These are phyloP conservation scores for Myzus persicae DNA, from an alignment of 1,140 invertebrate species.

Conservation along the genomic window DNA sequence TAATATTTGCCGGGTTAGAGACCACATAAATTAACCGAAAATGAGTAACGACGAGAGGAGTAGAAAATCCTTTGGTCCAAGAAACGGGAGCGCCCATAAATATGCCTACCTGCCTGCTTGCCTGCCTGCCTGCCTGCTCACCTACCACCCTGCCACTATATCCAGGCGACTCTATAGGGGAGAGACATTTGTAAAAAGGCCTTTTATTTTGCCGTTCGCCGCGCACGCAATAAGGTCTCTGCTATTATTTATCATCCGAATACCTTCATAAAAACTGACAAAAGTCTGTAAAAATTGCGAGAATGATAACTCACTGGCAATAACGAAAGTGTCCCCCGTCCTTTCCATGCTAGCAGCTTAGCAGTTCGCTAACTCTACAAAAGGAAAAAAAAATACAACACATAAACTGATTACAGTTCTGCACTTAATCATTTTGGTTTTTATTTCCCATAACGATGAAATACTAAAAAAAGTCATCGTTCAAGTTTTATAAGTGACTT, in stretches of 20 bases:
- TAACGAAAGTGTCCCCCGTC: constrained; percentile 47
- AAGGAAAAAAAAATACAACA: constrained; percentile 15
- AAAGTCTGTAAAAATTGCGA: constrained; percentile 57
- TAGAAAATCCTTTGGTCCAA: constrained; percentile 55
- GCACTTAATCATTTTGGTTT: constrained; percentile 58
- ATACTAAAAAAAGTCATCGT: constrained; percentile 46
- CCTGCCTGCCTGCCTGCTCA: neutral
- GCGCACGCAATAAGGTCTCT: constrained; percentile 49
- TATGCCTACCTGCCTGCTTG: constrained; percentile 44
- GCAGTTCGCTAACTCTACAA: constrained; percentile 44
- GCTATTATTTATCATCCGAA: constrained; percentile 58
- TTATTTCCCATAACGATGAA: constrained; percentile 49
- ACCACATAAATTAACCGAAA: constrained; percentile 59
- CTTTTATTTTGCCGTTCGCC: constrained; percentile 51
- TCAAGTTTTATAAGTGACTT: constrained; percentile 52
- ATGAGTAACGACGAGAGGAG: constrained; percentile 57
- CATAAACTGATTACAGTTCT: constrained; percentile 55
- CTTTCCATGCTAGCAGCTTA: neutral
- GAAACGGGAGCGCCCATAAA: constrained; percentile 45
- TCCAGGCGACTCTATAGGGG: neutral
- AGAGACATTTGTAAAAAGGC: constrained; percentile 58
- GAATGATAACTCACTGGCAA: constrained; percentile 57
- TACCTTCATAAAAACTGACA: constrained; percentile 58
- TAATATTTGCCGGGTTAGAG: constrained; percentile 56
- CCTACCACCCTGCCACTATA: neutral